phyloP scores from a whole-genome alignment of 2,797 vertebrate species.

The Halcyon leucocephala region DNA sequence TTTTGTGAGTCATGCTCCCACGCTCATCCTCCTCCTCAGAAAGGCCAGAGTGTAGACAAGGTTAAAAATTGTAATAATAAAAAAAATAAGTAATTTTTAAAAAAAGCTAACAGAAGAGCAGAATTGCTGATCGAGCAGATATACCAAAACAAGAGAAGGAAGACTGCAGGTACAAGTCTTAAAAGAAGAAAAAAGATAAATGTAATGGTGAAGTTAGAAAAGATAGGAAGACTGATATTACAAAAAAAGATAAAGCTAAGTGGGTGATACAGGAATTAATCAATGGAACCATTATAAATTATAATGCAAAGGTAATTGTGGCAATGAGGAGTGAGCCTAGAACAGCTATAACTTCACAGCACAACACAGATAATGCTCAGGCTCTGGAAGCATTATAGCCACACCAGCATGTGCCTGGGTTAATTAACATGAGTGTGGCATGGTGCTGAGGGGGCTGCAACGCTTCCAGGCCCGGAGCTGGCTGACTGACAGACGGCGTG shows the following conservation, averaged over 20 bases:
- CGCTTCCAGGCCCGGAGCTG: background rate
- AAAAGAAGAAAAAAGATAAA: background rate
- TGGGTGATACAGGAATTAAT: background rate
- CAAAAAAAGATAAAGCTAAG: background rate
- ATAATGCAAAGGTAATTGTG: background rate
- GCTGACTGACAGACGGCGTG: accelerated
- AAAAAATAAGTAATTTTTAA: background rate
- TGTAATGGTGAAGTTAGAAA: background rate
- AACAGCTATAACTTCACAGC: background rate
- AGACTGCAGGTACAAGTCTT: background rate
- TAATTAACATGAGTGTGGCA: background rate
- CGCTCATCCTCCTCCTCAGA: background rate
- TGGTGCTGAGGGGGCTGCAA: background rate
- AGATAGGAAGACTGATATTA: background rate
- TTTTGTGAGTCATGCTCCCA: background rate
- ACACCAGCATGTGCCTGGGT: background rate
- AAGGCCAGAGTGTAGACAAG: background rate
- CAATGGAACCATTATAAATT: background rate
- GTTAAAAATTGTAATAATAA: background rate
- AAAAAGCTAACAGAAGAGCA: background rate
- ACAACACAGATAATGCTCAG: background rate
- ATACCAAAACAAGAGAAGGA: background rate
- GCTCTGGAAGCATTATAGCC: background rate
- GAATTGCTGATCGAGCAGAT: background rate
- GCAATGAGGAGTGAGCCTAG: background rate